phyloP scores from a whole-genome alignment of 2,888 invertebrate species.

The Pachymerium ferrugineum region DNA sequence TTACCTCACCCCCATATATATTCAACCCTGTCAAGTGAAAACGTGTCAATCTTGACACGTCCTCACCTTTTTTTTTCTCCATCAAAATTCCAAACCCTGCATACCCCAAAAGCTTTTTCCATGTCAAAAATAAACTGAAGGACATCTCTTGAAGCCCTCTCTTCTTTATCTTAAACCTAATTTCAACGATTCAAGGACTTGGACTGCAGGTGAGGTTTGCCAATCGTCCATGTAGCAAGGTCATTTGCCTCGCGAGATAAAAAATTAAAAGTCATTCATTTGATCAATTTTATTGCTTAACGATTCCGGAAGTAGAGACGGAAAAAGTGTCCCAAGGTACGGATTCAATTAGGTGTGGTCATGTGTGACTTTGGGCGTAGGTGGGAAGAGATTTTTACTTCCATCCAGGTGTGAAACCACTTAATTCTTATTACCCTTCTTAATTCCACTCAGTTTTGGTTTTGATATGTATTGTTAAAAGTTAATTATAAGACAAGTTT shows the following conservation, averaged over 20 bases:
- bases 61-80: no score
- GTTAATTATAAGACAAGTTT: no score
- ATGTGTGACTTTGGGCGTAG: background rate
- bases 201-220: background rate
- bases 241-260: background rate
- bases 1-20: no score
- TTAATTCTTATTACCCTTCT: no score
- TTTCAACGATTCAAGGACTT: background rate
- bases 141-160: constrained; percentile 1
- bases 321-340: background rate
- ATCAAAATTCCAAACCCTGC: no score
- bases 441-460: no score
- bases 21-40: no score
- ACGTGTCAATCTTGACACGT: no score
- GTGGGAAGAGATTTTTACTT: background rate
- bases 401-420: background rate
- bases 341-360: constrained; percentile 6
- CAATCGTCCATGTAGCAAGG: background rate
- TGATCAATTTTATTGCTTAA: constrained; percentile 2
- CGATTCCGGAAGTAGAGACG: constrained; percentile 2
- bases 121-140: background rate
- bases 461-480: no score
- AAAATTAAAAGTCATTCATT: background rate
- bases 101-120: no score
- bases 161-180: background rate